Conservation (phyloP, 2,888 invertebrate species). For the Leptinotarsa rubiginosa region DNA sequence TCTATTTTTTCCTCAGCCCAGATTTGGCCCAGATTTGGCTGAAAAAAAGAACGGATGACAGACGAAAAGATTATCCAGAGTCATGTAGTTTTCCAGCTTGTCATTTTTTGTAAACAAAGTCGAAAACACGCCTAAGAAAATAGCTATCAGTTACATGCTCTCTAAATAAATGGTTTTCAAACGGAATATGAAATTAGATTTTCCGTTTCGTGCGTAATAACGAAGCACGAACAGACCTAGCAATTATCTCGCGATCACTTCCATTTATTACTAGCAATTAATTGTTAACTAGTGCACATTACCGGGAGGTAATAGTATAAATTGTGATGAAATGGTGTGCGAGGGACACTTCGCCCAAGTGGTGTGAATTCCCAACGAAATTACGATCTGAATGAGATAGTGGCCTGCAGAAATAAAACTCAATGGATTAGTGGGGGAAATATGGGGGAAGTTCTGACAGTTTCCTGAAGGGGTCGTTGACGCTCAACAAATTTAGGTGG, state of each 20-base stretch:
- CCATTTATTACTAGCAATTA: constrained; percentile 16
- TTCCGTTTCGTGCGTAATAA: constrained; percentile 8
- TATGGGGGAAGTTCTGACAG: neutral
- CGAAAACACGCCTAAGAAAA: too few relatives aligned
- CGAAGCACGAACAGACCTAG: constrained; percentile 4
- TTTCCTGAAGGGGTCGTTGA: too few relatives aligned
- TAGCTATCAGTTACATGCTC: neutral
- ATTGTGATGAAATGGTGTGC: constrained; percentile 16
- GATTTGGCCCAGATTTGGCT: too few relatives aligned
- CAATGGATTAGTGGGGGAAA: neutral
- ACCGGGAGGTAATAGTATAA: constrained; percentile 12
- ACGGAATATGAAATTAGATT: neutral
- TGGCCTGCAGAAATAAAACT: constrained; percentile 2
- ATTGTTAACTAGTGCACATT: constrained; percentile 14
- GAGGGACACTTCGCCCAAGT: constrained; percentile 9
- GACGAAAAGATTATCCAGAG: too few relatives aligned
- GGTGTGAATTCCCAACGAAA: constrained; percentile 18
- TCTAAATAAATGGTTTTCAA: neutral
- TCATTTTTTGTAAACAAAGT: too few relatives aligned
- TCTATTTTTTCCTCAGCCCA: too few relatives aligned
- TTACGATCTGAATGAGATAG: constrained; percentile 10
- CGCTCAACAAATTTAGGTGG: too few relatives aligned
- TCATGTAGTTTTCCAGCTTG: too few relatives aligned
- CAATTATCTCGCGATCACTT: constrained; percentile 6
- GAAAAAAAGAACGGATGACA: too few relatives aligned